Conservation (phyloP, 2,113 vertebrate genomes). For the Eptatretus burgeri region DNA sequence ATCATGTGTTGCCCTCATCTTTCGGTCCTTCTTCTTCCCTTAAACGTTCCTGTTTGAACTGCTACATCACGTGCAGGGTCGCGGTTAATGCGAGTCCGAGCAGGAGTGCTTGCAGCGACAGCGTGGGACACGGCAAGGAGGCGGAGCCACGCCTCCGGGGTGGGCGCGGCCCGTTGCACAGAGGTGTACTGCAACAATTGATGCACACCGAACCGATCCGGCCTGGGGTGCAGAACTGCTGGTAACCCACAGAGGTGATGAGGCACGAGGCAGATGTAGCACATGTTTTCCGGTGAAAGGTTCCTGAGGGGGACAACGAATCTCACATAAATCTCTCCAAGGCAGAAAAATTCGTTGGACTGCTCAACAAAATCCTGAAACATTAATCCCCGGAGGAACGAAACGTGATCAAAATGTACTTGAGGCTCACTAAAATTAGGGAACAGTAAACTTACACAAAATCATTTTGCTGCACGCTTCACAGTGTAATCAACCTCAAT, state of each 20-base stretch:
- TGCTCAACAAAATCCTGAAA: not conserved
- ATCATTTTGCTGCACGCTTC: not conserved
- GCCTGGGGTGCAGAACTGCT: constrained; percentile 78
- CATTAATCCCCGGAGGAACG: not conserved
- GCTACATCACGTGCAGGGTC: too few species aligned
- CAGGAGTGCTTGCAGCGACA: not conserved
- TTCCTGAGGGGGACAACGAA: constrained; percentile 20
- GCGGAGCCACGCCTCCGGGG: constrained; percentile 30
- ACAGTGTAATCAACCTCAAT: constrained; percentile 23
- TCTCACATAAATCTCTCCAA: too few species aligned
- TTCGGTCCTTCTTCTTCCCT: too few species aligned
- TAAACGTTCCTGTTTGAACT: too few species aligned
- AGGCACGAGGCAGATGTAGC: constrained; percentile 68
- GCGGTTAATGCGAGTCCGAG: not conserved
- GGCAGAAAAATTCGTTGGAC: too few species aligned
- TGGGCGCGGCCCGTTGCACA: constrained; percentile 63
- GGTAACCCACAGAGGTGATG: constrained; percentile 79
- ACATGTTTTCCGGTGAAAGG: constrained; percentile 79
- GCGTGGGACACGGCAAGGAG: not conserved
- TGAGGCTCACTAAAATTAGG: not conserved
- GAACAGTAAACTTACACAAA: not conserved
- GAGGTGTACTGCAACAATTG: constrained; percentile 78
- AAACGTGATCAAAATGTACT: not conserved
- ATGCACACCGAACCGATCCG: constrained; percentile 84
- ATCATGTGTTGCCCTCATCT: too few species aligned